Evolutionary conservation across 1,140 invertebrate genomes (phyloP), one percentile per base, ranked within the genome.

Genomic region (Drosophila navojoa): DNA sequence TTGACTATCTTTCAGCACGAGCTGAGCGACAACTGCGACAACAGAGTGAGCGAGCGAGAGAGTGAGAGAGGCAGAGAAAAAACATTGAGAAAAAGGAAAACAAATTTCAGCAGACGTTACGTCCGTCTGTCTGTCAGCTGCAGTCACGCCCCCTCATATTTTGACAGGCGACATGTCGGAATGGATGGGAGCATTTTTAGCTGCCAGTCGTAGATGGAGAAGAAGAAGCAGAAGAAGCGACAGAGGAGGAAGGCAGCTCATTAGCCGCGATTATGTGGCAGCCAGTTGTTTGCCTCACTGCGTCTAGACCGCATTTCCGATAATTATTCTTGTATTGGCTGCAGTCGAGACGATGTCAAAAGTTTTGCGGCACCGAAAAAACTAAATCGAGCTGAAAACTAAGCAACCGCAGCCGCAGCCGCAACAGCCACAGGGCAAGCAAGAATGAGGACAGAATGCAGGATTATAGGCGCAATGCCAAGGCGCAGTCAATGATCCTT

Each of bases 261-360:
- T 87, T 89, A 87, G 79, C 69, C 63, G 72, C 67, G 84, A 79
- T 82, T 89, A 87, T 45, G 53, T 63, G 68, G 63, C 16, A 11
- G 62, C 35, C 35, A 35, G 45, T 22, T 60, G 66, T 45, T 49
- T 19, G 25, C 13, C 11, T 40, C 1, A 44, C 27, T 42, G 42
- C 64, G 84, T 82, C 82, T 89, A 89, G 79, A 89, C 82, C 82
- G 72, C 82, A 86, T 87, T 86, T 86, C 76, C 82, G 79, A 86
- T 86, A 87, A 86, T 87, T 86, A 81, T 73, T 81, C 76, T 74
- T 86, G 79, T 89, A 89, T 86, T 86, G 84, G 76, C 82, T 66
- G 53, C 40, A 71, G 71, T 66, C 49, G 22, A 58, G 57, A 61
- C 27, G 55, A 49, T 58, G 76, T 70, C 75, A 86, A 86, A 85